Evolutionary conservation across 2,797 vertebrate genomes (phyloP).

Genomic region (Arctocebus calabarensis): DNA sequence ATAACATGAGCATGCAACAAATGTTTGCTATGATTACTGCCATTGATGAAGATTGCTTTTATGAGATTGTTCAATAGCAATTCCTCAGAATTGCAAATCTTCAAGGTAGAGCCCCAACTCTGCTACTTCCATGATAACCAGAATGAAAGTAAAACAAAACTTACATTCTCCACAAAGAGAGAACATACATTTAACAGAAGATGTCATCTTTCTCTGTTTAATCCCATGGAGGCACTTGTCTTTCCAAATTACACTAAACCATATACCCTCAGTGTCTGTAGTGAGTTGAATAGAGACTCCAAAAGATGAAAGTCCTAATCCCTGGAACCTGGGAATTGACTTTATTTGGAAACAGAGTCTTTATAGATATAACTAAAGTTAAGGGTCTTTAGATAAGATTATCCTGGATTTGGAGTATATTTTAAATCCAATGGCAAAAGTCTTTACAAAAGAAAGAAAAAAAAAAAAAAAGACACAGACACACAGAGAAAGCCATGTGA

Average conservation of each 20-base stretch:
- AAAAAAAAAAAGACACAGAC: background rate
- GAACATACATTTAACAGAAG: background rate
- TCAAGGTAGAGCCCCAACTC: background rate
- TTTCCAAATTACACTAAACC: background rate
- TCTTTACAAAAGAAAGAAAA: background rate
- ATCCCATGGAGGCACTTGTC: background rate
- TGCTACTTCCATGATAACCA: background rate
- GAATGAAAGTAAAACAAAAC: background rate
- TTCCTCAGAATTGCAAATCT: background rate
- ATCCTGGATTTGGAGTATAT: background rate
- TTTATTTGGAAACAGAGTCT: background rate
- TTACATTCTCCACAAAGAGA: conserved; percentile 12
- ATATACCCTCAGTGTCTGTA: background rate
- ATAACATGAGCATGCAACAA: background rate
- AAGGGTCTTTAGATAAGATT: background rate
- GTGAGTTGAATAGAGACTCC: background rate
- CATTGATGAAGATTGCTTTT: background rate
- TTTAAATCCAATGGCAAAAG: background rate
- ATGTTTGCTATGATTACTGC: background rate
- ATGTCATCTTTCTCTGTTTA: background rate
- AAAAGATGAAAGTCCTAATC: background rate
- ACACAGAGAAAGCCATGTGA: background rate
- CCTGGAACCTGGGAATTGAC: background rate
- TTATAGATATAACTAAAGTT: background rate
- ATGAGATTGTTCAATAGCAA: background rate